Percentiles rank a stretch among this genome's conserved stretches.
Evolutionary conservation across 2,888 invertebrate species (phyloP).

Genomic region (Pharmacophagus antenor): DNA sequence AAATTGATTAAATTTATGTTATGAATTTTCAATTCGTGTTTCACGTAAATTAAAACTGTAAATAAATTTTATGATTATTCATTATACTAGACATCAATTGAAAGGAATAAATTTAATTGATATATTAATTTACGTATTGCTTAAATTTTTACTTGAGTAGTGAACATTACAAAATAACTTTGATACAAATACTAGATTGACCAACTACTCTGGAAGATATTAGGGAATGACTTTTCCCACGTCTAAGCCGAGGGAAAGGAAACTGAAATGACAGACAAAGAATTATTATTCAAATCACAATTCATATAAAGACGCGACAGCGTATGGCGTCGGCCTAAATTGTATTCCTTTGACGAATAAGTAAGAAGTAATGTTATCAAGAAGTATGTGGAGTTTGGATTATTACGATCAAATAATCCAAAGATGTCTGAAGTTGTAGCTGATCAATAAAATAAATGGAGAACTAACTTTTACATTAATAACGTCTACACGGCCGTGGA

Average conservation of each 20-base stretch:
- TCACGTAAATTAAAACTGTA: too few relatives aligned
- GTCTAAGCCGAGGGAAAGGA: slow-evolving; percentile 70
- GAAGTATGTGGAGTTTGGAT: slow-evolving; percentile 32
- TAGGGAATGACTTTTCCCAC: slow-evolving; percentile 74
- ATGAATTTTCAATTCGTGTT: too few relatives aligned
- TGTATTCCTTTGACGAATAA: slow-evolving; percentile 71
- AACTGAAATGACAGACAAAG: slow-evolving; percentile 73
- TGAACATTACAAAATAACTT: not conserved
- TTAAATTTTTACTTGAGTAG: too few relatives aligned
- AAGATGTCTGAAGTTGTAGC: not conserved
- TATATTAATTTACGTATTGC: not conserved
- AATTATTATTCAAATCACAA: slow-evolving; percentile 80
- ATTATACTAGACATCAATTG: too few relatives aligned
- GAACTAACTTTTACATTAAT: not conserved
- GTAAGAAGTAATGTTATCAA: slow-evolving; percentile 64
- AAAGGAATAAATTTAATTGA: too few relatives aligned
- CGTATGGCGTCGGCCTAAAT: slow-evolving; percentile 72
- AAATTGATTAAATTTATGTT: too few relatives aligned
- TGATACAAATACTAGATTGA: not conserved
- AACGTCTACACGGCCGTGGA: too few relatives aligned
- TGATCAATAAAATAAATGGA: not conserved
- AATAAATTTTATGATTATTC: too few relatives aligned
- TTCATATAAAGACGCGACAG: slow-evolving; percentile 57
- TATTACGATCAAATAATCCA: slow-evolving; percentile 23
- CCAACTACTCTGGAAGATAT: slow-evolving; percentile 59